These are phyloP conservation scores for Atta colombica DNA, from an alignment of 1,140 invertebrate species.

Conservation along the genomic window DNA sequence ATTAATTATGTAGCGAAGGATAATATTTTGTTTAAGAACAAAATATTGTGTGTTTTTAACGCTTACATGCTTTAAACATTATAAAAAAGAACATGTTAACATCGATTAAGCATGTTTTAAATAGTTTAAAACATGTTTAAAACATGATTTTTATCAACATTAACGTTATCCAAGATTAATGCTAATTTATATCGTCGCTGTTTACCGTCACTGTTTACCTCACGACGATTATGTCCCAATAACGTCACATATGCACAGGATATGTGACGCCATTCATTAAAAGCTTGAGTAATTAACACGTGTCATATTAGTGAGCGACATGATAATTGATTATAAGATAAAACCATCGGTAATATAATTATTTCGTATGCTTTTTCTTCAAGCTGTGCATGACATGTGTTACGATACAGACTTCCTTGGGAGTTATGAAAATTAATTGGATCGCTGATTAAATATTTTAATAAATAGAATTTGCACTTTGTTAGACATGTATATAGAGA, in stretches of 20 bases:
- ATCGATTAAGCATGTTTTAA: too few relatives aligned
- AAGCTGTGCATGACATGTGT: neutral
- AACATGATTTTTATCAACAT: too few relatives aligned
- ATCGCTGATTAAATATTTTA: neutral
- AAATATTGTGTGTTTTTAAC: too few relatives aligned
- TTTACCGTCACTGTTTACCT: constrained; percentile 1
- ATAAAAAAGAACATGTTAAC: too few relatives aligned
- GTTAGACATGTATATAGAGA: neutral
- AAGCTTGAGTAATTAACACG: neutral
- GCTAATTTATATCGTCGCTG: neutral
- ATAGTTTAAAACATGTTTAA: too few relatives aligned
- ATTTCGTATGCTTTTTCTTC: neutral
- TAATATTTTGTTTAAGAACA: too few relatives aligned
- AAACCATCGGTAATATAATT: neutral
- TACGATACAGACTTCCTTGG: neutral
- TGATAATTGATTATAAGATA: neutral
- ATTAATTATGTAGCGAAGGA: too few relatives aligned
- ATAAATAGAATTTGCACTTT: neutral
- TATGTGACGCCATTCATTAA: neutral
- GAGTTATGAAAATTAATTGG: neutral
- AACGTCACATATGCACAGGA: neutral
- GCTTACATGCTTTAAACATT: too few relatives aligned
- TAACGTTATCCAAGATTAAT: constrained; percentile 9
- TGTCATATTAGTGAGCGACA: neutral
- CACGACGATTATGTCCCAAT: neutral